phyloP scores from a whole-genome alignment of 1,140 invertebrate genomes.

The Pogonomyrmex barbatus region DNA sequence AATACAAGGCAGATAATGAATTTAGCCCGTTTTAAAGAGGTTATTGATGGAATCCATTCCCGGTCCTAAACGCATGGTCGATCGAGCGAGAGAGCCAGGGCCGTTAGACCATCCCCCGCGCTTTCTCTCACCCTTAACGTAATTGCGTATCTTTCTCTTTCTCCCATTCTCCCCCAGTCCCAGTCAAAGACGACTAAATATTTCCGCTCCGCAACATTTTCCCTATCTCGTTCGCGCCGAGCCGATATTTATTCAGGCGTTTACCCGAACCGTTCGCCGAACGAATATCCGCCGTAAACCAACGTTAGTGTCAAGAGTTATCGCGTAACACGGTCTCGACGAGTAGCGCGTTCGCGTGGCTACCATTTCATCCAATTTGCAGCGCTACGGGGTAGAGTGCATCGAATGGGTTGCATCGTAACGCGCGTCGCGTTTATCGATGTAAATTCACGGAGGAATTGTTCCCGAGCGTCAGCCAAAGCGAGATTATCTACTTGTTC shows the following conservation, averaged over 20 bases:
- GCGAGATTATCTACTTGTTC: conserved; percentile 44
- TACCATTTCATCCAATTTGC: conserved; percentile 50
- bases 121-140: conserved; percentile 61
- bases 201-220: conserved; percentile 56
- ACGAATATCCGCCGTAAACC: conserved; percentile 61
- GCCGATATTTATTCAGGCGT: conserved; percentile 72
- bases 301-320: conserved; percentile 60
- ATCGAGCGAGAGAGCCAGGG: conserved; percentile 63
- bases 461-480: conserved; percentile 14
- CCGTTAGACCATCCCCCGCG: conserved; percentile 12
- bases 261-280: conserved; percentile 59
- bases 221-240: conserved; percentile 30
- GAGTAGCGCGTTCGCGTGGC: conserved; percentile 35
- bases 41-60: conserved; percentile 72
- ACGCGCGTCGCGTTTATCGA: conserved; percentile 45
- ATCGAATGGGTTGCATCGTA: conserved; percentile 51
- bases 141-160: conserved; percentile 69
- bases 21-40: conserved; percentile 76
- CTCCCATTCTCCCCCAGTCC: background rate
- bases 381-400: conserved; percentile 22
- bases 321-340: conserved; percentile 51
- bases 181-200: conserved; percentile 68
- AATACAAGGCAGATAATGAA: conserved; percentile 71
- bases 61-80: conserved; percentile 73
- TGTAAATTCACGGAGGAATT: conserved; percentile 56